phyloP scores from a whole-genome alignment of 2,888 invertebrate genomes.

The Ichneumoninae sp. region DNA sequence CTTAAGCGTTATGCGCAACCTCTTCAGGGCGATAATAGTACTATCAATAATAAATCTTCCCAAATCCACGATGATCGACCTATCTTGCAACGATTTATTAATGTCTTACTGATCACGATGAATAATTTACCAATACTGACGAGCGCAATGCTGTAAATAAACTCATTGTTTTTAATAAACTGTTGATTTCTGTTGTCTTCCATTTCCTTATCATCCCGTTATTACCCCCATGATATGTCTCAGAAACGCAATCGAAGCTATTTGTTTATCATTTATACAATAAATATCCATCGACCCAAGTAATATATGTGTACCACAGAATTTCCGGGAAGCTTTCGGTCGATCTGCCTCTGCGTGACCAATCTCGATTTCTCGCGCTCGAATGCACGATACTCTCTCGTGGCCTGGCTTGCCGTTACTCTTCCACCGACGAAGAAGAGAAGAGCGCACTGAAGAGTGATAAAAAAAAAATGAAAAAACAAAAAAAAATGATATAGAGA shows the following conservation, averaged over 20 bases:
- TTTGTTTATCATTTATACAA: background rate
- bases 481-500: slow-evolving; percentile 53
- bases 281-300: background rate
- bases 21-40: too few relatives aligned
- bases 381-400: slow-evolving; percentile 42
- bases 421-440: slow-evolving; percentile 9
- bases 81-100: background rate
- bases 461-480: slow-evolving; percentile 48
- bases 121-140: background rate
- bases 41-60: background rate
- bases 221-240: background rate
- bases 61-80: background rate
- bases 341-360: slow-evolving; percentile 41
- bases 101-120: background rate
- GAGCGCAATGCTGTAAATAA: background rate
- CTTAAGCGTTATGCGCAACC: too few relatives aligned
- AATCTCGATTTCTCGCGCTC: slow-evolving; percentile 56
- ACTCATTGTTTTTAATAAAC: background rate
- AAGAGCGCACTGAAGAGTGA: slow-evolving; percentile 38
- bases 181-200: background rate
- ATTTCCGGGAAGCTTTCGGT: slow-evolving; percentile 3
- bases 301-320: slow-evolving; percentile 18
- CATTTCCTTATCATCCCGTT: background rate
- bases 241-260: background rate
- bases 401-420: slow-evolving; percentile 42